phyloP scores from a whole-genome alignment of 64 coral and sea anemone species.

The Actinia tenebrosa region DNA sequence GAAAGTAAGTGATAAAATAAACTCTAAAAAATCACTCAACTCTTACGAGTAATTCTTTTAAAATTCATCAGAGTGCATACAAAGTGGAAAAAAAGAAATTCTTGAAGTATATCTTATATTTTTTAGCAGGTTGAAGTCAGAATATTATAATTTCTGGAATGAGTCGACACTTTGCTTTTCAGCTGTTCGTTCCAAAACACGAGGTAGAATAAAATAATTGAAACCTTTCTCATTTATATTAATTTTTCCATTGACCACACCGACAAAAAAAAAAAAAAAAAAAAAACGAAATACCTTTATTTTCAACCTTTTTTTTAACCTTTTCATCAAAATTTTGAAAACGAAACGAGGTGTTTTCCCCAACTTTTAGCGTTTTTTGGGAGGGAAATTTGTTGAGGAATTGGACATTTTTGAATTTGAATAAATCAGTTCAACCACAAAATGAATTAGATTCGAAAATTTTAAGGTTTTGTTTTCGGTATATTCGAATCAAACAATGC shows the following conservation, averaged over 20 bases:
- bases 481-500: neutral
- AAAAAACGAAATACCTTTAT: neutral
- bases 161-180: neutral
- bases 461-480: neutral
- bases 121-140: too few relatives aligned
- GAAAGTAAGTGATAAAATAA: too few relatives aligned
- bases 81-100: too few relatives aligned
- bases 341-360: neutral
- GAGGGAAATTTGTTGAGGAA: neutral
- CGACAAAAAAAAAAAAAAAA: neutral
- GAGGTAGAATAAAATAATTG: neutral
- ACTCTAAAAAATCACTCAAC: too few relatives aligned
- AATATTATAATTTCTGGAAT: too few relatives aligned
- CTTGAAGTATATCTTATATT: too few relatives aligned
- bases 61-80: too few relatives aligned
- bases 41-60: too few relatives aligned
- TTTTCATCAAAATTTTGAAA: neutral
- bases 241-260: neutral
- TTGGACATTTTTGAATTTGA: neutral
- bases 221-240: neutral
- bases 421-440: constrained; percentile 1
- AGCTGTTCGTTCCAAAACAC: neutral
- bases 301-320: neutral
- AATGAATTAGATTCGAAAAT: neutral
- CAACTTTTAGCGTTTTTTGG: neutral